Base-by-base conservation (phyloP, 2,888 invertebrate species). In the Ormyrus pomaceus region DNA sequence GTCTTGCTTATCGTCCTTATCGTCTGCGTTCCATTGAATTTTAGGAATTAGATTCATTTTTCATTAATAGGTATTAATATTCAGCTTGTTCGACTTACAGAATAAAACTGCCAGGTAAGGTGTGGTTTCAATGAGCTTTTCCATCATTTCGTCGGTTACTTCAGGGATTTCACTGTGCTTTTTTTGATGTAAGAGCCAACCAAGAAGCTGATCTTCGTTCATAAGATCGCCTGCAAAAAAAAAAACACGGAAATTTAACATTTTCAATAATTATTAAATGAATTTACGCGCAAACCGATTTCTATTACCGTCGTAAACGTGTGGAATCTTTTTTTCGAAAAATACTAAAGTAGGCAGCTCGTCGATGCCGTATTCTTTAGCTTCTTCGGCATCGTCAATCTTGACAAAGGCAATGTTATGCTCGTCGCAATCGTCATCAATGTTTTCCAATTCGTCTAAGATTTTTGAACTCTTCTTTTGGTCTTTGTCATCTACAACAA, bases 81-180 rank as follows among this genome's bases (percentile, higher is more conserved):
- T 19, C 1, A 19, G 19, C 19, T 19, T 4, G 34, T 4, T 13
- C 8, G 45, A 94, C 96, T 95, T 92, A 97, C 97, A 97, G 91
- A 98, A 98, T 85, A 97, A 94, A 84, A 97, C 97, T 75, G 97
- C 97, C 84, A 98, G 93, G 89, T 94, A 96, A 79, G 95, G 94
- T 46, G 95, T 94, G 71, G 92, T 94, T 84, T 96, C 96, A 82
- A 98, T 95, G 61, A 98, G 92, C 88, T 96, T 95, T 86, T 97
- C 97, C 93, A 98, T 95, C 96, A 97, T 97, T 92, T 97, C 97
- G 88, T 97, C 96, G 8, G 97, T 97, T 45, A 98, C 94, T 91
- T 97, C 97, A 66, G 97, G 97, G 85, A 97, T 97, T 92, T 97
- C 97, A 79, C 95, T 95, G 89, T 96, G 96, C 83, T 96, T 94